Percentiles rank a stretch among this genome's conserved stretches.
These are phyloP conservation scores for Phylloscopus collybita DNA, from an alignment of 2,797 vertebrate genomes.

Conservation along the genomic window DNA sequence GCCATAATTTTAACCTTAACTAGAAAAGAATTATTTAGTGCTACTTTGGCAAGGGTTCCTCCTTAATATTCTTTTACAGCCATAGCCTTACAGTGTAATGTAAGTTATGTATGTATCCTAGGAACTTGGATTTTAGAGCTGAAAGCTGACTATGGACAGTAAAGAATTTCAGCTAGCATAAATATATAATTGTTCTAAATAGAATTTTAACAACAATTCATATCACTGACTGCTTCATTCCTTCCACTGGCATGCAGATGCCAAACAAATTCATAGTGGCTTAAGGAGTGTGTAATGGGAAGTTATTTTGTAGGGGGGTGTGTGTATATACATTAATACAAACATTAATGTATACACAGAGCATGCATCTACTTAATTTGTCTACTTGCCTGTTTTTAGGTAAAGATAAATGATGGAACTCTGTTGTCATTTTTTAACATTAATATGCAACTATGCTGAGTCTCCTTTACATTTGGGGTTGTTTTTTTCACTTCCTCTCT, in stretches of 20 bases:
- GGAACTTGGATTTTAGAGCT: conserved; percentile 22
- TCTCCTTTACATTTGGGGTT: neutral
- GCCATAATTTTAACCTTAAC: conserved; percentile 60
- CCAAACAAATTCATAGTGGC: neutral
- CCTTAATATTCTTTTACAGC: conserved; percentile 38
- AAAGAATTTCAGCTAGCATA: conserved; percentile 29
- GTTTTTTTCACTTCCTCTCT: neutral
- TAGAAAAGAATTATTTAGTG: conserved; percentile 57
- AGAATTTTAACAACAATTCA: neutral
- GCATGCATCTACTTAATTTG: neutral
- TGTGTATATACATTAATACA: neutral
- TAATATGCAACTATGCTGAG: neutral
- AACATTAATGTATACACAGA: neutral
- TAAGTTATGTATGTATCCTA: conserved; percentile 5
- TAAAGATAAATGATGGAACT: neutral
- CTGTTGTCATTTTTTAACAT: neutral
- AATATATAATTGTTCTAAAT: conserved; percentile 28
- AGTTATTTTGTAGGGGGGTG: neutral
- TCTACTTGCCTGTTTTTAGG: neutral
- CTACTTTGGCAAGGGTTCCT: conserved; percentile 22
- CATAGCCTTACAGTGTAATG: neutral
- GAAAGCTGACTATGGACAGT: conserved; percentile 9
- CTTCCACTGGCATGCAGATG: neutral
- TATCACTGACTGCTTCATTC: neutral
- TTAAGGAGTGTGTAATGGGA: neutral